phyloP scores from a whole-genome alignment of 2,797 vertebrate species.

The Helarctos malayanus region DNA sequence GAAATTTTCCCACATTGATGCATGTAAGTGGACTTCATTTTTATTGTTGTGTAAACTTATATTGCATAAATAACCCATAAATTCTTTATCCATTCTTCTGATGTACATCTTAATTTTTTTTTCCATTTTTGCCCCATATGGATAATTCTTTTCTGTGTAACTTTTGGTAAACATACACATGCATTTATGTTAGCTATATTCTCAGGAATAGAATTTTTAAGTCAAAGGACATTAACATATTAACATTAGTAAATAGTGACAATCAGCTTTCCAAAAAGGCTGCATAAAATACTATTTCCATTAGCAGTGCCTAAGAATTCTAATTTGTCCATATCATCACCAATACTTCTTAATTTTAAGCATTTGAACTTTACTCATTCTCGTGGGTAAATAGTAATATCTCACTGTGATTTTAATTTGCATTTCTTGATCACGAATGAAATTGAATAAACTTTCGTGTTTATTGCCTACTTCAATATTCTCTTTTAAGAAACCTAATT shows the following conservation, averaged over 20 bases:
- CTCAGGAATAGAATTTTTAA: neutral
- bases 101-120: neutral
- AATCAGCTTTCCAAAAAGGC: neutral
- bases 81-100: neutral
- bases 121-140: neutral
- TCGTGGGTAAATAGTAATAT: neutral
- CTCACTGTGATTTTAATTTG: neutral
- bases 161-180: neutral
- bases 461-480: neutral
- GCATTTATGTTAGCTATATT: neutral
- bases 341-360: neutral
- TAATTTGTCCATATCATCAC: neutral
- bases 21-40: neutral
- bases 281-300: neutral
- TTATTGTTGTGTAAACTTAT: neutral
- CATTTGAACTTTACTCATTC: neutral
- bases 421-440: neutral
- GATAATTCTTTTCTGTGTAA: neutral
- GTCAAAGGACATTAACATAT: neutral
- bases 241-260: neutral
- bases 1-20: neutral
- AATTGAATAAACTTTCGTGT: neutral
- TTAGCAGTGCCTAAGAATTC: neutral
- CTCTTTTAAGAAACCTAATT: neutral
- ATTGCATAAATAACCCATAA: neutral